Percentiles rank a stretch among this genome's conserved stretches.
These are phyloP conservation scores for Nesometra sesokonis DNA, from an alignment of 35 echinoderm and acorn worm species.

Conservation along the genomic window DNA sequence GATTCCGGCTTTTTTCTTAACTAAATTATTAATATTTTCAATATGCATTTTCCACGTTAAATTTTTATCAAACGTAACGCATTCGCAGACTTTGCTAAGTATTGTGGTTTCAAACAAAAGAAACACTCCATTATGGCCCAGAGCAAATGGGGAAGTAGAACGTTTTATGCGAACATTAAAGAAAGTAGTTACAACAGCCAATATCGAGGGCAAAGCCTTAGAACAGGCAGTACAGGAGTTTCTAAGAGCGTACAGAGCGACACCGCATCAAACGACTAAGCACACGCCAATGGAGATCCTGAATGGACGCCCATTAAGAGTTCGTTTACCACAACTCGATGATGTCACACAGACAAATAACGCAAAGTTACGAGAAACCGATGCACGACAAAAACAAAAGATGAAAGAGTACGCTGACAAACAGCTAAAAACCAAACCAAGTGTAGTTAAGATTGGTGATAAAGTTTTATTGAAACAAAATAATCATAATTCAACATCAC, in stretches of 20 bases:
- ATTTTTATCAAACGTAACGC: slow-evolving; percentile 16
- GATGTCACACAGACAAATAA: no score
- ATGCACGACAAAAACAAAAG: not conserved
- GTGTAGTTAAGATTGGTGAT: not conserved
- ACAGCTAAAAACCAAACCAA: not conserved
- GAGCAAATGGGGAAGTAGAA: slow-evolving; percentile 56
- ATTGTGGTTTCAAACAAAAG: slow-evolving; percentile 16
- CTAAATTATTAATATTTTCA: no score
- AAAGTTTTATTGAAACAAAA: not conserved
- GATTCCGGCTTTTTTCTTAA: no score
- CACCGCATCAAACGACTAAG: no score
- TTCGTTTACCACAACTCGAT: no score
- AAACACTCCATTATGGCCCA: slow-evolving; percentile 44
- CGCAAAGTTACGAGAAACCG: not conserved
- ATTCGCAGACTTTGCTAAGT: slow-evolving; percentile 13
- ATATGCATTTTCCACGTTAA: no score
- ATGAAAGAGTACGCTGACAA: not conserved
- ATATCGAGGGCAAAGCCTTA: no score
- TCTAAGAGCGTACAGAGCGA: no score
- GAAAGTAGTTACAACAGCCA: not conserved
- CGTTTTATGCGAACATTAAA: no score
- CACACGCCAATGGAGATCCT: no score
- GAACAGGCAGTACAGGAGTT: no score
- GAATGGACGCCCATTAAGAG: no score
- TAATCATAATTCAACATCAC: not conserved